These are phyloP conservation scores for Salticus scenicus DNA, from an alignment of 2,888 invertebrate species.

Conservation along the genomic window DNA sequence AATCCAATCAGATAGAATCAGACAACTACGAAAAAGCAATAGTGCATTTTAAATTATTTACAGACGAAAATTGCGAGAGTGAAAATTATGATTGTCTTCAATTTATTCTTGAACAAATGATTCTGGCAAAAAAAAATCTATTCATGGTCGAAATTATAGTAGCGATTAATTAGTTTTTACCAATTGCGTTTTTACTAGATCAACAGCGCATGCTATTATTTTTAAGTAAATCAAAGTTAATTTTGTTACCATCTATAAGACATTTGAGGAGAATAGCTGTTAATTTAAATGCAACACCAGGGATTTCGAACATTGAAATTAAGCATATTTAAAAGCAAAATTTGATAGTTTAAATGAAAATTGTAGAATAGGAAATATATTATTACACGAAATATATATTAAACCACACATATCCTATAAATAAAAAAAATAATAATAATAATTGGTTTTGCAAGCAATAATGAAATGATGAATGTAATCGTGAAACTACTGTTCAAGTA, in stretches of 20 bases:
- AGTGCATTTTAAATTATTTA: not conserved
- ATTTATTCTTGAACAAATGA: not conserved
- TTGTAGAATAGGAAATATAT: conserved; percentile 2
- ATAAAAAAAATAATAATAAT: not conserved
- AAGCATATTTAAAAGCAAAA: not conserved
- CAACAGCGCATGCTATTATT: too few relatives aligned
- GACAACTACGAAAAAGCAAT: not conserved
- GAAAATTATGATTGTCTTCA: too few relatives aligned
- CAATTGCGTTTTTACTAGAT: too few relatives aligned
- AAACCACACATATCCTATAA: not conserved
- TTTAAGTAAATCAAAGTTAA: too few relatives aligned
- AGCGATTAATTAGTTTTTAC: not conserved
- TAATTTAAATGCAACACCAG: not conserved
- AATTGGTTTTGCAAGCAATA: conserved; percentile 19
- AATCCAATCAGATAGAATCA: too few relatives aligned
- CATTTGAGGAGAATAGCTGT: not conserved
- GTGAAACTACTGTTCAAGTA: not conserved
- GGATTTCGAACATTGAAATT: not conserved
- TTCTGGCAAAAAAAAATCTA: not conserved
- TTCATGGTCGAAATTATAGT: too few relatives aligned
- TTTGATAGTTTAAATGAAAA: not conserved
- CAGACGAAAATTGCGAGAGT: too few relatives aligned
- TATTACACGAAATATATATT: conserved; percentile 11
- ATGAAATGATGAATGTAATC: not conserved
- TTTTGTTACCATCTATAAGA: too few relatives aligned